A percentile compares a stretch with the other conserved stretches of the same genome.
These are phyloP conservation scores for Oreohelix idahoensis DNA, from an alignment of 1,140 invertebrate genomes.

Conservation along the genomic window DNA sequence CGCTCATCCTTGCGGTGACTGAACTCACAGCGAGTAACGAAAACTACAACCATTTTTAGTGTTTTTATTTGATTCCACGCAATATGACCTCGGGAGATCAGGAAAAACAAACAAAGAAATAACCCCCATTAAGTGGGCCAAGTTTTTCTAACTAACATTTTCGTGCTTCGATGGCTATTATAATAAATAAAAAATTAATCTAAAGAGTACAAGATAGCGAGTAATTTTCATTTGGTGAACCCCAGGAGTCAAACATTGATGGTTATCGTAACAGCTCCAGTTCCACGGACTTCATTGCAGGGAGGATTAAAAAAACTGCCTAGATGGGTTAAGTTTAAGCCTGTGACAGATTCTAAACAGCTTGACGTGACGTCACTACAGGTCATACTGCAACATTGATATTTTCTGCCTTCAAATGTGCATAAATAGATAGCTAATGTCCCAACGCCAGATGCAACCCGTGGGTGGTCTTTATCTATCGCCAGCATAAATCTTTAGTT, in stretches of 20 bases:
- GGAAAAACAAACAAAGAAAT: neutral
- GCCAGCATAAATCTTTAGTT: too few species aligned
- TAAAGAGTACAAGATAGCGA: neutral
- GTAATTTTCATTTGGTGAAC: neutral
- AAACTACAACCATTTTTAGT: neutral
- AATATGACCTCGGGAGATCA: neutral
- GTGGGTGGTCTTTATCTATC: neutral
- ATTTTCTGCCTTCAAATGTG: too few species aligned
- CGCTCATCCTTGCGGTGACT: too few species aligned
- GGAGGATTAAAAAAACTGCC: neutral
- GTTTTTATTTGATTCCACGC: neutral
- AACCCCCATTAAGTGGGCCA: neutral
- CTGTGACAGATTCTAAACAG: neutral
- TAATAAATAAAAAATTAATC: constrained; percentile 3
- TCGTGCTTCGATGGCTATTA: neutral
- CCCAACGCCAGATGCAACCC: too few species aligned
- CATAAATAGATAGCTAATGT: too few species aligned
- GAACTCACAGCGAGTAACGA: too few species aligned
- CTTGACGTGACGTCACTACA: neutral
- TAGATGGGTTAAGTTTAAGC: neutral
- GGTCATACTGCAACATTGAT: too few species aligned
- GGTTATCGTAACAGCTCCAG: neutral
- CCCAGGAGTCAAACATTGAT: neutral
- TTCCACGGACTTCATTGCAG: neutral
- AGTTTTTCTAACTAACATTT: neutral